Evolutionary conservation across 2,888 invertebrate genomes (phyloP).

Genomic region (Agapostemon virescens): DNA sequence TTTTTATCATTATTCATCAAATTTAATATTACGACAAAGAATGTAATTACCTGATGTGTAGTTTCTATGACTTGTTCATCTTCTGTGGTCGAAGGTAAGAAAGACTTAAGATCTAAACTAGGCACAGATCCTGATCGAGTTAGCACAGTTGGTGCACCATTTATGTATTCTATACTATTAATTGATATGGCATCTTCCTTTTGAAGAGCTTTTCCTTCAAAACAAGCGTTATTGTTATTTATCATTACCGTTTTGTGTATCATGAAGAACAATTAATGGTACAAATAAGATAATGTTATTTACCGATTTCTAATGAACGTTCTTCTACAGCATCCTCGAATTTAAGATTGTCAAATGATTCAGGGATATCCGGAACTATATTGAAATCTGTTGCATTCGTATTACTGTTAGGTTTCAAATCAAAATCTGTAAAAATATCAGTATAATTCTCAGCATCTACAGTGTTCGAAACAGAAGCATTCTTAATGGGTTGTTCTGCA

Average conservation of each 20-base stretch:
- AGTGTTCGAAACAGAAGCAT: slow-evolving; percentile 47
- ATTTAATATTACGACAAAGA: slow-evolving; percentile 19
- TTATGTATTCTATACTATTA: slow-evolving; percentile 77
- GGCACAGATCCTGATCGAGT: slow-evolving; percentile 79
- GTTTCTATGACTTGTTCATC: slow-evolving; percentile 75
- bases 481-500: slow-evolving; percentile 71
- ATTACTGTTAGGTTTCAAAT: slow-evolving; percentile 65
- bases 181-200: slow-evolving; percentile 78
- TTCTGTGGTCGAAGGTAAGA: slow-evolving; percentile 74
- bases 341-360: slow-evolving; percentile 74
- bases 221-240: slow-evolving; percentile 19
- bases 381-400: slow-evolving; percentile 66
- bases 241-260: background rate
- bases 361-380: slow-evolving; percentile 71
- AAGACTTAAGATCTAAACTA: slow-evolving; percentile 79
- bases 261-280: background rate
- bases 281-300: slow-evolving; percentile 3
- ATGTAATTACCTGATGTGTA: slow-evolving; percentile 73
- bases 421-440: slow-evolving; percentile 75
- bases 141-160: slow-evolving; percentile 70
- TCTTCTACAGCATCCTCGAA: slow-evolving; percentile 67
- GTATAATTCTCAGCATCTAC: slow-evolving; percentile 53
- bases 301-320: slow-evolving; percentile 70
- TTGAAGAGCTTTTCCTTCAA: slow-evolving; percentile 73
- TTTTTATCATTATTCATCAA: slow-evolving; percentile 3